phyloP scores from a whole-genome alignment of 2,113 vertebrate genomes.

The Furnarius figulus region DNA sequence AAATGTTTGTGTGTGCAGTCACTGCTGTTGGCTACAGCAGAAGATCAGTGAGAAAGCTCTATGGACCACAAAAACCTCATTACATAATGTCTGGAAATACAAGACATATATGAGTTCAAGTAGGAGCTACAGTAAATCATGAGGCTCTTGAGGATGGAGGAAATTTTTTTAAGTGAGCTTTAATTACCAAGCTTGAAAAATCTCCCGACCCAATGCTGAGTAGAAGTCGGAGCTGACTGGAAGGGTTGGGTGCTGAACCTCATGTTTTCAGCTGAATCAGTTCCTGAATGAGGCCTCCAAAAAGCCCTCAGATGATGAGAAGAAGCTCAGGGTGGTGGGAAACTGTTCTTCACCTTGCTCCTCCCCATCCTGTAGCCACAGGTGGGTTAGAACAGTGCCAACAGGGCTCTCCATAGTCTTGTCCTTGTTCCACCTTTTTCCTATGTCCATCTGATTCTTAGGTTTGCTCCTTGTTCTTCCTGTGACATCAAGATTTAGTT shows the following conservation, averaged over 20 bases:
- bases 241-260: not conserved
- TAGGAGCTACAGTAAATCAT: constrained; percentile 40
- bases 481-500: not conserved
- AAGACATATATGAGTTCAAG: not conserved
- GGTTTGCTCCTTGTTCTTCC: not conserved
- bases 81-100: constrained; percentile 57
- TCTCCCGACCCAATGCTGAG: not conserved
- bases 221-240: not conserved
- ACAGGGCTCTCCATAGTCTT: not conserved
- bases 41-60: constrained; percentile 12
- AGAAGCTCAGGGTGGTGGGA: not conserved
- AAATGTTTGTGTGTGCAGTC: not conserved
- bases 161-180: constrained; percentile 35
- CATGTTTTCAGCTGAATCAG: not conserved
- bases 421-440: not conserved
- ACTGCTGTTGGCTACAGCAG: not conserved
- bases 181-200: constrained; percentile 2
- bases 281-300: not conserved
- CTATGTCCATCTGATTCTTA: not conserved
- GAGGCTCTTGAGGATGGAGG: constrained; percentile 31
- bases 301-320: not conserved
- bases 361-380: rapidly evolving
- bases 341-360: not conserved
- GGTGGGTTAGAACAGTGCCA: not conserved
- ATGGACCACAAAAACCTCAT: constrained; percentile 63